phyloP scores from a whole-genome alignment of 2,888 invertebrate species.

The Crioceris asparagi region DNA sequence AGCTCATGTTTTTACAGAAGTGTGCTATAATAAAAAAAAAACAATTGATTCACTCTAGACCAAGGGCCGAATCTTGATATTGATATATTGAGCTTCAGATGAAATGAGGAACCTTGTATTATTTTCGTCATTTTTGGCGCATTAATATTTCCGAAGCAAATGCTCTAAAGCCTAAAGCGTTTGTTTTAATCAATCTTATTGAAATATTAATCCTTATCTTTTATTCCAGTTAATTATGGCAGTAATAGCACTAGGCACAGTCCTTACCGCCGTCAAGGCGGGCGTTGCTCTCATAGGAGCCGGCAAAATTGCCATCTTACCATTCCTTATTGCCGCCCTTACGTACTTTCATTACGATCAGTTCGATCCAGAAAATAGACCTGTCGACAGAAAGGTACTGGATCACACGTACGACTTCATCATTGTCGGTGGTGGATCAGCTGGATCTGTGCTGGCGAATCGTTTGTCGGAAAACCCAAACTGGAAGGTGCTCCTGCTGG shows the following conservation, averaged over 20 bases:
- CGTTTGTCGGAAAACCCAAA: slow-evolving; percentile 64
- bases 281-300: slow-evolving; percentile 60
- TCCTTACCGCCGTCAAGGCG: slow-evolving; percentile 54
- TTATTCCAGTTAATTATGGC: no score
- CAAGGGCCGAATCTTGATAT: no score
- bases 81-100: no score
- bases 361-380: slow-evolving; percentile 70
- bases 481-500: slow-evolving; percentile 70
- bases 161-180: no score
- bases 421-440: slow-evolving; percentile 74
- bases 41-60: no score
- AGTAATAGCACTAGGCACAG: slow-evolving; percentile 35
- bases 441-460: slow-evolving; percentile 75
- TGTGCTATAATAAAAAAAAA: no score
- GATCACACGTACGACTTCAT: slow-evolving; percentile 71
- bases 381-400: slow-evolving; percentile 27
- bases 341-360: slow-evolving; percentile 79
- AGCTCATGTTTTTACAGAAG: no score
- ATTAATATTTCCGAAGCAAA: no score
- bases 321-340: slow-evolving; percentile 61
- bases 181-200: no score
- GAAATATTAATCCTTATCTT: no score
- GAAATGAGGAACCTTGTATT: no score
- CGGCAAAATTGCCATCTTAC: slow-evolving; percentile 63
- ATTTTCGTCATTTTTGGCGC: no score